These are phyloP conservation scores for Gobionotothen gibberifrons DNA, from an alignment of 2,797 vertebrate genomes.

Conservation along the genomic window DNA sequence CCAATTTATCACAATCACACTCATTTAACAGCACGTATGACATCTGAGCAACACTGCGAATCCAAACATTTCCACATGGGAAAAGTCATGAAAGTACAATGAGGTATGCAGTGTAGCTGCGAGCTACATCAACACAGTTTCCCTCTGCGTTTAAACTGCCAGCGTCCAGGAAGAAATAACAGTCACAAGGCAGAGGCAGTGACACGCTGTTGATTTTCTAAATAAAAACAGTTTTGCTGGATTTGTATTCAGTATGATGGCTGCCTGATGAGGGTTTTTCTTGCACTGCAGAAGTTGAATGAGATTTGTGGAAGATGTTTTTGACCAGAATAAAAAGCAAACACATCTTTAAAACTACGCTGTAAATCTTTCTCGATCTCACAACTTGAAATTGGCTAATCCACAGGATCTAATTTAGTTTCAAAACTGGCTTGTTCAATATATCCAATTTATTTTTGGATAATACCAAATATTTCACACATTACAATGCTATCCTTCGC, in stretches of 20 bases:
- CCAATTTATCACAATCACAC: conserved; percentile 85
- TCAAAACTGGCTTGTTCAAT: neutral
- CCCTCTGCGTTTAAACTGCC: conserved; percentile 37
- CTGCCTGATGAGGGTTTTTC: neutral
- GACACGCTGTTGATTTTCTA: conserved; percentile 41
- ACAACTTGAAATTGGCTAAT: conserved; percentile 5
- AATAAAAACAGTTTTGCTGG: conserved; percentile 28
- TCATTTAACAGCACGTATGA: conserved; percentile 80
- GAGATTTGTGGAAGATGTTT: neutral
- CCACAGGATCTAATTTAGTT: neutral
- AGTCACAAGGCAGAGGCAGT: conserved; percentile 33
- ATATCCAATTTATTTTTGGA: neutral
- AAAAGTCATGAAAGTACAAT: conserved; percentile 78
- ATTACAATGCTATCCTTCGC: neutral
- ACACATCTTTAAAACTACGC: neutral
- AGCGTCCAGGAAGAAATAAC: conserved; percentile 53
- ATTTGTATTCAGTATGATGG: conserved; percentile 14
- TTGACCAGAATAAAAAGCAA: neutral
- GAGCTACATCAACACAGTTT: conserved; percentile 49
- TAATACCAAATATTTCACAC: neutral
- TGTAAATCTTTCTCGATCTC: neutral
- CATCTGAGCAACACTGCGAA: conserved; percentile 72
- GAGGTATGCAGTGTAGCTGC: conserved; percentile 60
- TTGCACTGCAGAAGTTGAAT: neutral
- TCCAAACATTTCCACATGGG: conserved; percentile 83